phyloP scores from a whole-genome alignment of 1,140 invertebrate species.

The Sitodiplosis mosellana region DNA sequence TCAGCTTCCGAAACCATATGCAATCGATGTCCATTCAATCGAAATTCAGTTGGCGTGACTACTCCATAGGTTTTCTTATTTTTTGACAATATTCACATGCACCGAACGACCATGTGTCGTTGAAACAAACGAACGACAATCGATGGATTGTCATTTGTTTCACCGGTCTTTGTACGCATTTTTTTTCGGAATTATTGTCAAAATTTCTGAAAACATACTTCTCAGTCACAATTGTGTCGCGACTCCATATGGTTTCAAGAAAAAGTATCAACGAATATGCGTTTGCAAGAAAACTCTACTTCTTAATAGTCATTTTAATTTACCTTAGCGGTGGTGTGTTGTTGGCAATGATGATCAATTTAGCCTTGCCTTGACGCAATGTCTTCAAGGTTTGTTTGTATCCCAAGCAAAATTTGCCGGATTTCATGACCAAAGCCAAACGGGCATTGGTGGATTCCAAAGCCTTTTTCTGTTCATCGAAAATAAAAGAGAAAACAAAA shows the following conservation, averaged over 20 bases:
- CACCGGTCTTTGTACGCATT: no score
- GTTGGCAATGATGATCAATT: constrained; percentile 96
- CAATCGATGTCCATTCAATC: no score
- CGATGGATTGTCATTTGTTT: no score
- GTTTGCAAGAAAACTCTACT: constrained; percentile 41
- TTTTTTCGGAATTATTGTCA: no score
- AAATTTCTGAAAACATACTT: constrained; percentile 31
- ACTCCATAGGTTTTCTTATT: constrained; percentile 59
- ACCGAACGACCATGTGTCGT: no score
- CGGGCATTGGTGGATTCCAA: constrained; percentile 98
- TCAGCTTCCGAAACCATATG: constrained; percentile 1
- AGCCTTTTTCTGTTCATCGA: constrained; percentile 73
- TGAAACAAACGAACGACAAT: neutral
- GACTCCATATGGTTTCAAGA: constrained; percentile 39
- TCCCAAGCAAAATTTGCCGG: constrained; percentile 95
- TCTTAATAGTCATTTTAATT: constrained; percentile 45
- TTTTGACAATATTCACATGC: constrained; percentile 3
- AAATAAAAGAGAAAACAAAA: constrained; percentile 7
- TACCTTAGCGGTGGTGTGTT: constrained; percentile 95
- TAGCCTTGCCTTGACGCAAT: constrained; percentile 92
- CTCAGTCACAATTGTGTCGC: constrained; percentile 37
- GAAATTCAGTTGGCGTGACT: no score
- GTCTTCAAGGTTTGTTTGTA: constrained; percentile 97
- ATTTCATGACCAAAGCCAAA: constrained; percentile 97
- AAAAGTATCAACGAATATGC: constrained; percentile 6